phyloP scores from a whole-genome alignment of 2,888 invertebrate genomes.

The Odontothrips loti region DNA sequence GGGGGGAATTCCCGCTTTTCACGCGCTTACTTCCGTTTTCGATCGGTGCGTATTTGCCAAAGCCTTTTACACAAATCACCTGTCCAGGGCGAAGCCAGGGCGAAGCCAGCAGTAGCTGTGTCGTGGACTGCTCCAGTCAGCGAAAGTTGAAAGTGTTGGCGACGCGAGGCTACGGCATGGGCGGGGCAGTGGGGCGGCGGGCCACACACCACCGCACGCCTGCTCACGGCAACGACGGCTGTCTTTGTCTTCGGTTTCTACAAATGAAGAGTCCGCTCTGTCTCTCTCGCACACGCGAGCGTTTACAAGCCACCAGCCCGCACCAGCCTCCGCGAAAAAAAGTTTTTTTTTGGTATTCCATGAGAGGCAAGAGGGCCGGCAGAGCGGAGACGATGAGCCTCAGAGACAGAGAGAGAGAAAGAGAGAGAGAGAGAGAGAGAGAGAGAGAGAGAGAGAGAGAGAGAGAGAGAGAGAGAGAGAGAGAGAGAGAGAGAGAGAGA shows the following conservation, averaged over 20 bases:
- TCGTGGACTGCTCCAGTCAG: neutral
- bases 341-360: too few relatives aligned
- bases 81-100: too few relatives aligned
- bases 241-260: too few relatives aligned
- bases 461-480: neutral
- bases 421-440: conserved; percentile 1
- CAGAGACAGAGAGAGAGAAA: neutral
- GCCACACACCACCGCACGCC: neutral
- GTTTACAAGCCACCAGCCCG: too few relatives aligned
- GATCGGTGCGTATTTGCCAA: too few relatives aligned
- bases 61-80: too few relatives aligned
- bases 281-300: too few relatives aligned
- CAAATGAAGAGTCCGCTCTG: too few relatives aligned
- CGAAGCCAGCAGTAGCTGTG: too few relatives aligned
- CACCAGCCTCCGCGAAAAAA: too few relatives aligned
- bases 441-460: conserved; percentile 1
- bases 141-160: conserved; percentile 22
- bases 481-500: conserved; percentile 1
- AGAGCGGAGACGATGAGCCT: neutral
- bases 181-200: neutral
- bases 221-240: neutral
- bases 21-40: too few relatives aligned
- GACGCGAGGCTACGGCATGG: neutral
- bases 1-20: too few relatives aligned
- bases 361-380: neutral